A percentile compares a stretch with the other conserved stretches of the same genome.
Conservation (phyloP, 2,113 vertebrate species). For the Tretioscincus oriximinensis region DNA sequence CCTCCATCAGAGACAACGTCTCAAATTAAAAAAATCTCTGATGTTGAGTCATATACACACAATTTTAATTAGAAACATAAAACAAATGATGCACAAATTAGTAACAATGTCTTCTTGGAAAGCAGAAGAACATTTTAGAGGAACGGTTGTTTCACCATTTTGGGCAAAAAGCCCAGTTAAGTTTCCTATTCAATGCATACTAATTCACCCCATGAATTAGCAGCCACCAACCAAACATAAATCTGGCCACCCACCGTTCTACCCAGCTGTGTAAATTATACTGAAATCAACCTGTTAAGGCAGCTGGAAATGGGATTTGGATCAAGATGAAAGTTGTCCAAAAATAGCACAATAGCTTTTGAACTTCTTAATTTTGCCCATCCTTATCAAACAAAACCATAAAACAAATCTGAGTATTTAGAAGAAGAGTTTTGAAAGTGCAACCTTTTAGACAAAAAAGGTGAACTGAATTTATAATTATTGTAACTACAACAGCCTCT, state of each 20-base stretch:
- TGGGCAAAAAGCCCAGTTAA: not conserved
- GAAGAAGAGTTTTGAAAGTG: conserved; percentile 1
- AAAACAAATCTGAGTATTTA: not conserved
- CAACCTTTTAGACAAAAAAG: not conserved
- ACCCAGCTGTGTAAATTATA: conserved; percentile 48
- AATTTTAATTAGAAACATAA: conserved; percentile 20
- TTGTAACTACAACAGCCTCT: too few relatives aligned
- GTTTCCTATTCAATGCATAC: conserved; percentile 30
- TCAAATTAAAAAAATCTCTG: conserved; percentile 29
- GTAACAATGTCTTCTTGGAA: conserved; percentile 17
- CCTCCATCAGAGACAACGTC: conserved; percentile 25
- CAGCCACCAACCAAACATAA: conserved; percentile 35
- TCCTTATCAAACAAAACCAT: not conserved
- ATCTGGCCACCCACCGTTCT: conserved; percentile 45
- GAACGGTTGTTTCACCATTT: conserved; percentile 11
- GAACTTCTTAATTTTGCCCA: not conserved
- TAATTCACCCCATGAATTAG: conserved; percentile 34
- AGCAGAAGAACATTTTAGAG: not conserved
- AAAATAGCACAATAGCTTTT: not conserved
- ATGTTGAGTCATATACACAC: conserved; percentile 28
- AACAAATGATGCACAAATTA: conserved; percentile 16
- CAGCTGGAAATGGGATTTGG: conserved; percentile 48
- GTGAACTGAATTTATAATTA: too few relatives aligned
- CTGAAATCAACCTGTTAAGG: conserved; percentile 45
- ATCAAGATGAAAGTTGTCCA: conserved; percentile 27